Evolutionary conservation across 2,113 vertebrate species (phyloP).

Genomic region (Emydocephalus ijimae): DNA sequence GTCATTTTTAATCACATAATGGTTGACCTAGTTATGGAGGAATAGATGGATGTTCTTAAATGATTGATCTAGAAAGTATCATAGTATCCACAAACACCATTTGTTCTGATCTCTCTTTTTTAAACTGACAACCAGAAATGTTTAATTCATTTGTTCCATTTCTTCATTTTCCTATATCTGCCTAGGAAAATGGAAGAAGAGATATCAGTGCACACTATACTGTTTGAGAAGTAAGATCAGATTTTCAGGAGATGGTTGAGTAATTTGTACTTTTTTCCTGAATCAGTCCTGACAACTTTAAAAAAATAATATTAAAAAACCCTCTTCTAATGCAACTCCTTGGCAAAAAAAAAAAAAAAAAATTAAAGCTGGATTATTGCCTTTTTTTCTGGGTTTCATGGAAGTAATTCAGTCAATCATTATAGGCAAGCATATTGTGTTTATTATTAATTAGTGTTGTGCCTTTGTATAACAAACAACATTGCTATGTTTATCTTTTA

Average conservation of each 20-base stretch:
- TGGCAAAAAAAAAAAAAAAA: slow-evolving; percentile 19
- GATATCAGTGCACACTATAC: background rate
- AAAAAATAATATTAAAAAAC: slow-evolving; percentile 38
- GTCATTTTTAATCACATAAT: background rate
- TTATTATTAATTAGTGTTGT: slow-evolving; percentile 44
- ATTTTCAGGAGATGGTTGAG: background rate
- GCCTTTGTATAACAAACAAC: slow-evolving; percentile 39
- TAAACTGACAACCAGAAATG: slow-evolving; percentile 8
- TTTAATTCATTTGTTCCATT: slow-evolving; percentile 6
- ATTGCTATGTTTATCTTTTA: slow-evolving; percentile 33
- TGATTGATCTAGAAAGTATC: background rate
- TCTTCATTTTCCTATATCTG: slow-evolving; percentile 28
- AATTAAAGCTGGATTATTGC: slow-evolving; percentile 21
- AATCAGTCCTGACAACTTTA: slow-evolving; percentile 44
- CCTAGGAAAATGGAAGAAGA: background rate
- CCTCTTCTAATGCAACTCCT: slow-evolving; percentile 21
- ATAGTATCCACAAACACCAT: background rate
- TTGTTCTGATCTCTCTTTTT: background rate
- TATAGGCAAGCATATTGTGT: slow-evolving; percentile 25
- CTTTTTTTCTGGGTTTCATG: slow-evolving; percentile 30
- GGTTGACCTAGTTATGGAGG: background rate
- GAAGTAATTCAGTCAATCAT: slow-evolving; percentile 45
- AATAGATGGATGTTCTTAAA: slow-evolving; percentile 4
- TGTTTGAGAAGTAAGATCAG: background rate
- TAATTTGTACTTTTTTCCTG: background rate